Evolutionary conservation across 2,888 invertebrate species (phyloP).

Genomic region (Heteropelma amictum): DNA sequence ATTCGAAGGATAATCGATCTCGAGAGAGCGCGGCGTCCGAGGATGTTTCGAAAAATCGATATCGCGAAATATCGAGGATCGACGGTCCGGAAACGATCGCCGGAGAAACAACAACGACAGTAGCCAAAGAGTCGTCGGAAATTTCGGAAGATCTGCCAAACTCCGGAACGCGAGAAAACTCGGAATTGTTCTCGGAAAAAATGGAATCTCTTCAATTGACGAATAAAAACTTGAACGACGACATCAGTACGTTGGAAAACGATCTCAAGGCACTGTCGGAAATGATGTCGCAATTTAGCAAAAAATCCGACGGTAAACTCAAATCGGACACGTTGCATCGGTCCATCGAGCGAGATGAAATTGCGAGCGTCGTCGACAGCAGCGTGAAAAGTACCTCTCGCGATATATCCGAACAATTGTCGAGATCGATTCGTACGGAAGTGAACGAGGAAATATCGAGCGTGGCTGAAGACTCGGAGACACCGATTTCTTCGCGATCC

Average conservation of each 20-base stretch:
- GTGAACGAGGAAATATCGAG: slow-evolving; percentile 36
- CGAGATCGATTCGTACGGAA: slow-evolving; percentile 41
- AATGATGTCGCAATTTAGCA: slow-evolving; percentile 73
- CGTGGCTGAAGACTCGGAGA: slow-evolving; percentile 21
- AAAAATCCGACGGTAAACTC: slow-evolving; percentile 67
- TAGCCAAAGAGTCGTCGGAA: not conserved
- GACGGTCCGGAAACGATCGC: slow-evolving; percentile 12
- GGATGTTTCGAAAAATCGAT: not conserved
- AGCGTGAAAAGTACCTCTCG: slow-evolving; percentile 62
- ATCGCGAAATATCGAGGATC: not conserved
- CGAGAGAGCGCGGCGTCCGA: slow-evolving; percentile 27
- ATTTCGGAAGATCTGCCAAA: slow-evolving; percentile 33
- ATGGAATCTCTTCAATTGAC: slow-evolving; percentile 69
- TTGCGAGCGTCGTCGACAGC: slow-evolving; percentile 22
- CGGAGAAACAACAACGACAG: not conserved
- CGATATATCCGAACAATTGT: slow-evolving; percentile 68
- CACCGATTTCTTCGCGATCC: not conserved
- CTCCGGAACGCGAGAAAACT: slow-evolving; percentile 29
- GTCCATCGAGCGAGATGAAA: slow-evolving; percentile 16
- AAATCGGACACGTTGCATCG: slow-evolving; percentile 40
- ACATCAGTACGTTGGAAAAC: slow-evolving; percentile 73
- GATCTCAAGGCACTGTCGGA: slow-evolving; percentile 73
- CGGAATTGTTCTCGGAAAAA: slow-evolving; percentile 63
- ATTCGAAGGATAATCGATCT: slow-evolving; percentile 20
- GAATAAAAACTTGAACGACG: slow-evolving; percentile 72